Base-by-base conservation (phyloP, 2,113 vertebrate genomes). In the Ctenomys sociabilis region DNA sequence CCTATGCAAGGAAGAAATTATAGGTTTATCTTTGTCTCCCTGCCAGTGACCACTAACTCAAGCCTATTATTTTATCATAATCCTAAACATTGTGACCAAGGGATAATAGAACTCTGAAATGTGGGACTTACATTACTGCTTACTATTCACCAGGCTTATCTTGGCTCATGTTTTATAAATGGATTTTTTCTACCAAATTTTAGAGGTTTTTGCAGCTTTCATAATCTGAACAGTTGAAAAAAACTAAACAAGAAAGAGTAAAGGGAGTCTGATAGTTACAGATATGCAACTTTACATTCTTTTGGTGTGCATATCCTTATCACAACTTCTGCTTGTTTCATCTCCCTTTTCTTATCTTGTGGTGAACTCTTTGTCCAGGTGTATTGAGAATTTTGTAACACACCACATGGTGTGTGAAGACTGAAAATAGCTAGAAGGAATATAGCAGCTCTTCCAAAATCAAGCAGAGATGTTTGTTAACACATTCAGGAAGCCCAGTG, bases 361-460 rank as follows among this genome's bases (percentile, higher is more conserved):
- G 59, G 37, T 70, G 91, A 35, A 40, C 59, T 75, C 96, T 88
- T 52, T 88, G 91, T 5, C 66, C 94, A 28, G 54, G 80, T 96
- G 9, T 93, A 59, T 87, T 96, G 70, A 68, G 40, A 94, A 5
- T 80, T 81, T 11, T 32, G 0, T 49, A 78, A 28, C 81, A 96
- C 7, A 80, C 59, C 22, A 21, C 77, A 59, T 84, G 75, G 14
- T 0, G 0, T 5, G 3, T 59, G 3, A 21, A 81, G 17, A 22
- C 43, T 70, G 91, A 95, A 45, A 4, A n/a, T 9, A 57, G 49
- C 9, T 22, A 3, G 78, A 10, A 75, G 88, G 95, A 80, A 88
- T 16, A 0, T 0, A 26, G 37, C 28, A 73, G 32, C 14, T n/a
- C 45, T 93, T 82, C 78, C 8, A 43, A 85, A 87, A 37, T 13